Conservation (phyloP, 2,888 invertebrate species). For the Synergus gifuensis region DNA sequence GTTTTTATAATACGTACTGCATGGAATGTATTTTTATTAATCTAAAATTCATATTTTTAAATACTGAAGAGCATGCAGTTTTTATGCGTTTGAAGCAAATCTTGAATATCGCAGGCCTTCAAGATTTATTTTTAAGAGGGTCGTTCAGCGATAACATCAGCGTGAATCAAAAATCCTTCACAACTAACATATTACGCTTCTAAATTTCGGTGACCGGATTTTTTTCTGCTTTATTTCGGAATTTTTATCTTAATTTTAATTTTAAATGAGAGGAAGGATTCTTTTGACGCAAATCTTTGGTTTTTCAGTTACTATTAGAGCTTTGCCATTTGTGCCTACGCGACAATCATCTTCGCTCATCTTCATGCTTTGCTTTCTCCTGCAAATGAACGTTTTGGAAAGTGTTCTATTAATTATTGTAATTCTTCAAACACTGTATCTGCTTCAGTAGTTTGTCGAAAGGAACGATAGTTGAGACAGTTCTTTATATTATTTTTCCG, state of each 20-base stretch:
- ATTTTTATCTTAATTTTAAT: slow-evolving; percentile 50
- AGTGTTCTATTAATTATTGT: slow-evolving; percentile 26
- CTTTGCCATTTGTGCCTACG: slow-evolving; percentile 51
- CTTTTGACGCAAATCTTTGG: slow-evolving; percentile 33
- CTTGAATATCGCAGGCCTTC: slow-evolving; percentile 31
- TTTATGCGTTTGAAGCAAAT: slow-evolving; percentile 52
- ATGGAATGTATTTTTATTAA: neutral
- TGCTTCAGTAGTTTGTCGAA: slow-evolving; percentile 13
- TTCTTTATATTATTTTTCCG: slow-evolving; percentile 18
- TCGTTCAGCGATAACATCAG: slow-evolving; percentile 29
- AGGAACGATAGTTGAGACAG: neutral
- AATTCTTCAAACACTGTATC: slow-evolving; percentile 8
- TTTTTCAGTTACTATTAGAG: slow-evolving; percentile 61
- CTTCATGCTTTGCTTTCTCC: slow-evolving; percentile 43
- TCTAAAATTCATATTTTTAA: neutral
- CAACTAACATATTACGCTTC: neutral
- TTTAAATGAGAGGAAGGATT: slow-evolving; percentile 32
- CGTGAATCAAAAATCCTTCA: neutral
- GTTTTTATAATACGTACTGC: neutral
- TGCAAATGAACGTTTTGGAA: slow-evolving; percentile 35
- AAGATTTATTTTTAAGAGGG: slow-evolving; percentile 6
- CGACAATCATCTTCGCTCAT: slow-evolving; percentile 54
- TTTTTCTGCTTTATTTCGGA: neutral
- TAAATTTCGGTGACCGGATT: slow-evolving; percentile 8
- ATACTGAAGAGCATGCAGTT: slow-evolving; percentile 35